Evolutionary conservation across 2,113 vertebrate species (phyloP), one percentile per base, ranked within the genome.

Genomic region (Saccopteryx leptura): DNA sequence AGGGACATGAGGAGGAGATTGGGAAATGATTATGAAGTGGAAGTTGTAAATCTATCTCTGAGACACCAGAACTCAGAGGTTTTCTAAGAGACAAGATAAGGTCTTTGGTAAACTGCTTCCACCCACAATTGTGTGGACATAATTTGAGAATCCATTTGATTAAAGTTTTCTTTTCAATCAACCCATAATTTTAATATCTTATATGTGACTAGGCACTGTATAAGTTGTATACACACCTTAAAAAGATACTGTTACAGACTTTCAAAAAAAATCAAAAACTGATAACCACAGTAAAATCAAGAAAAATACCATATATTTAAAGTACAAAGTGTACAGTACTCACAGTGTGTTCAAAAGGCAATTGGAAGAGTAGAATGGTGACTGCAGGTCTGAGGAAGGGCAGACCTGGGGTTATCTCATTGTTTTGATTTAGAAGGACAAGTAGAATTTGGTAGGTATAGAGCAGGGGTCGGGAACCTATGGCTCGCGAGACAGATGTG

Each of bases 1-100:
- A 31, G 13, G 21, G 17, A 83, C 5, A 0, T 0, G 4, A 9
- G 0, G 11, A n/a, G 7, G 21, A 19, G 2, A 1, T 7, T 65
- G 5, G 52, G 63, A 85, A 79, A 26, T 26, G 9, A 48, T 72
- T 39, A 81, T 7, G 54, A 90, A 93, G 14, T 6, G 46, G 39
- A 71, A 81, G 48, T 72, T 17, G 48, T 2, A 1, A 17, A 75
- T 78, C 46, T 63, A 10, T 60, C 58, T 79, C 79, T 61, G 78
- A 63, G 17, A 68, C 19, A 28, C 15, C 19, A 66, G 48, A 52
- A 33, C 9, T 60, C 48, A 93, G 8, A 81, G 54, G 0, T 17
- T 81, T 85, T 89, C 54, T 18, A 89, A 60, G 15, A 58, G 23
- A 68, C 17, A 54, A 86, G 60, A 46, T 33, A 60, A 69, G 3